A percentile compares a stretch with the other conserved stretches of the same genome.
Conservation (phyloP, 2,113 vertebrate genomes). For the Otis tarda region DNA sequence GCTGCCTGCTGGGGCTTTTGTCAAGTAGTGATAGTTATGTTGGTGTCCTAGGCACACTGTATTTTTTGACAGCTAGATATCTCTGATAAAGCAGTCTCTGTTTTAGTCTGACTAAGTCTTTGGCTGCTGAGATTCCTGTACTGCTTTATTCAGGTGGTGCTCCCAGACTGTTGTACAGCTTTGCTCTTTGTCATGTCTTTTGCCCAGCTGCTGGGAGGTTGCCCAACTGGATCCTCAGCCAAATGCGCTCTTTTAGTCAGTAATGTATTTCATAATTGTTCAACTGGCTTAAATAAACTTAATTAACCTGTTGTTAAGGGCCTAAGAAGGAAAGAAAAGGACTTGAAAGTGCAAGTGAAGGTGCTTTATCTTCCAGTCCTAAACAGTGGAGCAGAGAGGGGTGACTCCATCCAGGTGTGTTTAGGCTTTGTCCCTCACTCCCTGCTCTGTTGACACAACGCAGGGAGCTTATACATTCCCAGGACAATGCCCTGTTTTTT, state of each 20-base stretch:
- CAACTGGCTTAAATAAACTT: neutral
- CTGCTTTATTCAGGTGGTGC: neutral
- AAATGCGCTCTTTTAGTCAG: neutral
- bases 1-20: neutral
- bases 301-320: neutral
- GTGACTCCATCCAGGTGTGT: neutral
- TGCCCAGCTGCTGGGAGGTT: neutral
- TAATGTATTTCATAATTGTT: neutral
- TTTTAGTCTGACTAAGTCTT: neutral
- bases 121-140: neutral
- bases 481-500: neutral
- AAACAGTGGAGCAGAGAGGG: neutral
- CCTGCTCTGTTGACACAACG: neutral
- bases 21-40: neutral
- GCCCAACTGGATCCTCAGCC: neutral
- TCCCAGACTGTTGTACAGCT: neutral
- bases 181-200: neutral
- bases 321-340: neutral
- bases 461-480: neutral
- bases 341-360: neutral
- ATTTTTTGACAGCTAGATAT: neutral
- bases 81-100: neutral
- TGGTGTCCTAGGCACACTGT: neutral
- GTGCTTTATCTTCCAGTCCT: neutral
- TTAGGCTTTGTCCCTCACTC: neutral